A percentile compares a stretch with the other conserved stretches of the same genome.
Evolutionary conservation across 2,797 vertebrate species (phyloP).

Genomic region (Hydrocynus forskahlii): DNA sequence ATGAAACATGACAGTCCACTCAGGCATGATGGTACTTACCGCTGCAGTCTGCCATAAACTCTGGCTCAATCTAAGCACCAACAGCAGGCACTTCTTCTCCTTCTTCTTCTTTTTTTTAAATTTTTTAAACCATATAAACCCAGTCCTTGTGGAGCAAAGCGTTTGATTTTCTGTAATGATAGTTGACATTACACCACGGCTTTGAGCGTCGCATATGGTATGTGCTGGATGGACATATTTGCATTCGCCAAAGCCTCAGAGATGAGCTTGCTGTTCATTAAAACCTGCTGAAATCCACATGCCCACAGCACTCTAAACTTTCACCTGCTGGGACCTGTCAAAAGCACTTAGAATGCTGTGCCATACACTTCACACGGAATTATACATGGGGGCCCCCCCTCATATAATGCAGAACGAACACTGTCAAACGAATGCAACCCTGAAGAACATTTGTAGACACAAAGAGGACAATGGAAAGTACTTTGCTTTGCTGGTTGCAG

Average conservation of each 20-base stretch:
- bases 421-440: slow-evolving; percentile 70
- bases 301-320: slow-evolving; percentile 74
- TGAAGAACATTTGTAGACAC: slow-evolving; percentile 81
- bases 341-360: slow-evolving; percentile 72
- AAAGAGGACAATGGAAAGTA: slow-evolving; percentile 73
- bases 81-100: slow-evolving; percentile 13
- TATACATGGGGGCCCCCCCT: slow-evolving; percentile 73
- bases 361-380: slow-evolving; percentile 79
- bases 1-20: slow-evolving; percentile 39
- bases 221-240: slow-evolving; percentile 60
- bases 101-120: too few species aligned
- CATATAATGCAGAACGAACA: slow-evolving; percentile 68
- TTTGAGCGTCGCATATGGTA: slow-evolving; percentile 36
- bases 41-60: slow-evolving; percentile 40
- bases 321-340: slow-evolving; percentile 82
- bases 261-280: slow-evolving; percentile 69
- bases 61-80: slow-evolving; percentile 32
- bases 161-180: slow-evolving; percentile 59
- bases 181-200: slow-evolving; percentile 57
- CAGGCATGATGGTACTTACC: slow-evolving; percentile 45
- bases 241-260: slow-evolving; percentile 62
- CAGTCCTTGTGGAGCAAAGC: not conserved
- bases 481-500: slow-evolving; percentile 39
- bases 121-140: slow-evolving; percentile 5
- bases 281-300: slow-evolving; percentile 69